Conservation (phyloP, 2,113 vertebrate species). For the Hippopotamus amphibius region DNA sequence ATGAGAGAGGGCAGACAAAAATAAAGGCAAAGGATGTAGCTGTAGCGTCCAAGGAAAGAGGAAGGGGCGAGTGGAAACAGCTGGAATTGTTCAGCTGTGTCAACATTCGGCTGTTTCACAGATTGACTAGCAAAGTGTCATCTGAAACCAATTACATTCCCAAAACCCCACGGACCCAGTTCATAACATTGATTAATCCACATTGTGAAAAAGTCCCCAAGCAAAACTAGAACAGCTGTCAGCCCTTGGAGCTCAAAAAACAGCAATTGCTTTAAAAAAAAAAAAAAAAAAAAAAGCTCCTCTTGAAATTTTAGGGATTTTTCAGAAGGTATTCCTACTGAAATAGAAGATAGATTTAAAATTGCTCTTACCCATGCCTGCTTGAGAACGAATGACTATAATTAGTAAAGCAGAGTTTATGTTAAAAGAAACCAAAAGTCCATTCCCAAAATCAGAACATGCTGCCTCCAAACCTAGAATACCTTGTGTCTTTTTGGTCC, state of each 20-base stretch:
- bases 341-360: constrained; percentile 4
- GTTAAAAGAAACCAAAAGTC: not conserved
- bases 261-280: constrained; percentile 62
- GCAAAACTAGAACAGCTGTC: constrained; percentile 89
- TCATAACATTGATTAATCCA: constrained; percentile 93
- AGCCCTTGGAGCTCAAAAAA: constrained; percentile 85
- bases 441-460: constrained; percentile 44
- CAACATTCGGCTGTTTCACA: constrained; percentile 87
- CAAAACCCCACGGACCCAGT: constrained; percentile 89
- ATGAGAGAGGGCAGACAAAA: constrained; percentile 74
- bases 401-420: constrained; percentile 18
- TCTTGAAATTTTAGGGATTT: constrained; percentile 65
- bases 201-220: constrained; percentile 90
- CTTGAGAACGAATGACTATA: not conserved
- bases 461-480: not conserved
- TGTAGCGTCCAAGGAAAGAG: constrained; percentile 83
- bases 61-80: constrained; percentile 88
- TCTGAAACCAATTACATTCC: constrained; percentile 91
- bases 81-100: constrained; percentile 90
- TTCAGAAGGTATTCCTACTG: constrained; percentile 63
- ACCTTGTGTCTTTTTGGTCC: not conserved
- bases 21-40: constrained; percentile 78
- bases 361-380: not conserved
- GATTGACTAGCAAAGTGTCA: constrained; percentile 91
- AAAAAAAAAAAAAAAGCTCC: constrained; percentile 17